Evolutionary conservation across 2,888 invertebrate species (phyloP).

Genomic region (Disparrhopalites patrizii): DNA sequence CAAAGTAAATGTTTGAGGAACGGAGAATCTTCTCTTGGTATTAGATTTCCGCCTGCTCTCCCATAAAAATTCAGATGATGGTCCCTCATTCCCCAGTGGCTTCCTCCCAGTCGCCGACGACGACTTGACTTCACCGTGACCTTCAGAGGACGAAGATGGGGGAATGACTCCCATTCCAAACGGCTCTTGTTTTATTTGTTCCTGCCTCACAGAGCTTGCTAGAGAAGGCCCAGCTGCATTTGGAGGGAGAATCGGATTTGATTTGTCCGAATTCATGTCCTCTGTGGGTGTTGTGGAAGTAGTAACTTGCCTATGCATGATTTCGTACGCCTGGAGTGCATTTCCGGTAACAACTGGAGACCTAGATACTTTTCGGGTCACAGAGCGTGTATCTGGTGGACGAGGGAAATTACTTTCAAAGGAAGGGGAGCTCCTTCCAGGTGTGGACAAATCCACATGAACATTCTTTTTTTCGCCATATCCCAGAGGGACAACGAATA

Average conservation of each 20-base stretch:
- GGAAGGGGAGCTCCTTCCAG: background rate
- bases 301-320: background rate
- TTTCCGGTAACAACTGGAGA: too few relatives aligned
- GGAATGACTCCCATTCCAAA: background rate
- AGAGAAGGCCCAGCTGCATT: background rate
- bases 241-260: background rate
- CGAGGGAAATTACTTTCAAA: background rate
- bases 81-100: too few relatives aligned
- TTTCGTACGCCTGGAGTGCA: too few relatives aligned
- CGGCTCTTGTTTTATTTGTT: background rate
- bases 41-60: too few relatives aligned
- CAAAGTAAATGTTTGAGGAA: background rate
- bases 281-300: background rate
- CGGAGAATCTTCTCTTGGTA: background rate
- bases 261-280: background rate
- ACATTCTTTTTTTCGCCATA: background rate
- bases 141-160: background rate
- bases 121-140: too few relatives aligned
- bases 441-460: background rate
- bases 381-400: background rate
- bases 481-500: too few relatives aligned
- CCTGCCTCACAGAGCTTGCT: too few relatives aligned
- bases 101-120: too few relatives aligned
- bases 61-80: background rate
- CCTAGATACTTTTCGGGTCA: too few relatives aligned